Evolutionary conservation across 2,797 vertebrate species (phyloP).

Genomic region (Pteropus rufus): DNA sequence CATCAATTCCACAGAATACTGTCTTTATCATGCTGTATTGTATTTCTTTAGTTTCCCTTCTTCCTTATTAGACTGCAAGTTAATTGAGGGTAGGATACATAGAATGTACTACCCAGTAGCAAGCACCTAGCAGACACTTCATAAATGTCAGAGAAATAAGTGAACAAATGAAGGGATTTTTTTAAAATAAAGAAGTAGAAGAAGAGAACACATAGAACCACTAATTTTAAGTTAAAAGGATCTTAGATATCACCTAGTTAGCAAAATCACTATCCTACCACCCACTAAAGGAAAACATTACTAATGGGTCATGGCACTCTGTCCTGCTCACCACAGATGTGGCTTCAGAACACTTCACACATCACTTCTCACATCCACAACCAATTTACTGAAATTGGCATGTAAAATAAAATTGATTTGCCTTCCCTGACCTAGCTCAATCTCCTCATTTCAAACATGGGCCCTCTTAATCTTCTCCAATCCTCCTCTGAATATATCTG

Average conservation of each 20-base stretch:
- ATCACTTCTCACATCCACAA: neutral
- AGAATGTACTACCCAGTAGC: neutral
- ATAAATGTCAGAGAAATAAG: neutral
- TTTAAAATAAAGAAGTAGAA: neutral
- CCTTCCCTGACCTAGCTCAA: neutral
- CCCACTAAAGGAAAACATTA: neutral
- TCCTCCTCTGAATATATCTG: neutral
- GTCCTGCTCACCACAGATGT: neutral
- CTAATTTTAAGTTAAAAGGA: neutral
- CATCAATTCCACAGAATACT: neutral
- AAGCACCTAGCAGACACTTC: neutral
- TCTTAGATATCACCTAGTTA: neutral
- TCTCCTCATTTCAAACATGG: neutral
- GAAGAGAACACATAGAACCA: neutral
- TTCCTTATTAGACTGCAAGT: neutral
- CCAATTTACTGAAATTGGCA: neutral
- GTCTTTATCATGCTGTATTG: neutral
- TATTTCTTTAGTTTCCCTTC: neutral
- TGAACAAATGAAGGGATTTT: neutral
- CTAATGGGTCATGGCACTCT: neutral
- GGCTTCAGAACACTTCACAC: neutral
- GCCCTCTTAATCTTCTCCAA: neutral
- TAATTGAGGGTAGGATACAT: neutral
- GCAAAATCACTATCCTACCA: neutral
- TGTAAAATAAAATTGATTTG: neutral